Base-by-base conservation (phyloP, 2,888 invertebrate genomes). In the Calliphora vomitoria region DNA sequence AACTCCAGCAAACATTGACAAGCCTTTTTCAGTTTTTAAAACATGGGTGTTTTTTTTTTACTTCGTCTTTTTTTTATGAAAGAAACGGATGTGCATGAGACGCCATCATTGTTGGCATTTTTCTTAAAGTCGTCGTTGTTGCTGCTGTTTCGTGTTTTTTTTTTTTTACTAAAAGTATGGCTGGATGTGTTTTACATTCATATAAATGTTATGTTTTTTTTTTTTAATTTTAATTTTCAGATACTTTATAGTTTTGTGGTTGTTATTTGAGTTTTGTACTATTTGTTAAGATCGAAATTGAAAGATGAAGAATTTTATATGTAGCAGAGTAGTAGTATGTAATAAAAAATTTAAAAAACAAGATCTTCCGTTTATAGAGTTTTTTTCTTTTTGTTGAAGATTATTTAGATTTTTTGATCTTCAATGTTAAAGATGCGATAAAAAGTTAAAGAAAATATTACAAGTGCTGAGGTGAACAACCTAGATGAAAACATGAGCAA, bases 31-130 rank as follows among this genome's bases (percentile, higher is more conserved):
- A 15, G 68, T 74, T 58, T 83, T 76, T 58, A 75, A 87, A 87
- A 87, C 69, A 87, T 87, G 85, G 75, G 82, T 85, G 85, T 75
- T 76, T 66, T 64, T 72, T 47, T 53, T 18, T 2, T 11, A 58
- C 31, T 69, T n/a, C 25, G 31, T 18, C 35, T 35, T 47, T 60
- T 25, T 75, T 15, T 64, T 74, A 25, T 71, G 60, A 53, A 11
- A 82, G 75, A 85, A 87, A 79, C 87, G 87, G 87, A 87, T 87
- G 87, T 87, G 85, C 87, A 87, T 87, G 87, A 87, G 87, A 87
- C 87, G 87, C 87, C 87, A 87, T 87, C 75, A 85, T 85, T 87
- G 87, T 72, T 85, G 82, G 69, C 69, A 72, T 87, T 79, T 76
- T 76, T 66, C 38, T 69, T 69, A 8, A 55, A 80, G 79, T 69